Base-by-base conservation (phyloP, 2,797 vertebrate genomes). In the Sebastes hopkinsi region DNA sequence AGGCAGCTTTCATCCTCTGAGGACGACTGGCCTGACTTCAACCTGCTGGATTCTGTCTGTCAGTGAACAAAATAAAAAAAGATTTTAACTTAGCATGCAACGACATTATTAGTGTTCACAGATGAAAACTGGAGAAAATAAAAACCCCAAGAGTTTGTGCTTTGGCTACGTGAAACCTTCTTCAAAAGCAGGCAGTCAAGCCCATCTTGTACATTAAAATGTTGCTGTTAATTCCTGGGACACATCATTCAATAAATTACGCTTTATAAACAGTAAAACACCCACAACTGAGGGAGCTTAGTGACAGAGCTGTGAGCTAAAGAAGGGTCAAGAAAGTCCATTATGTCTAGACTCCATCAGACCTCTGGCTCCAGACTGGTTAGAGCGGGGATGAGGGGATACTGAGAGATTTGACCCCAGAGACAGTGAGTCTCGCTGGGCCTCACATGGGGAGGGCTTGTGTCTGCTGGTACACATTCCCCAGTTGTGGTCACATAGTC, bases 1-100 rank as follows among this genome's bases (percentile, higher is more conserved):
- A 97, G 93, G 79, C 85, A 88, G 60, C 95, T 94, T 83, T 96
- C 96, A 73, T 97, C 97, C 83, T 97, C 97, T 18, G 92, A 82
- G 18, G 90, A 92, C 2, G 90, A 92, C 87, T 89, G 93, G 60
- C 82, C 84, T 14, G 95, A 94, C 90, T 95, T 97, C 84, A 92
- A 85, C 67, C 92, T 92, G 68, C 92, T 93, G 67, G 92, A 87
- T 75, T 94, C 93, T 68, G 92, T 95, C 97, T 98, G 94, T 90
- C 73, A 85, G 66, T 9, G n/a, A 87, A 84, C 7, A 78, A 75
- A 62, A 50, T 50, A 27, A 55, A 70, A 38, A 56, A 54, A 59
- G 6, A 69, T 36, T 54, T 76, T 55, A 80, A 66, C 22, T 67
- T 16, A 50, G 67, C 11, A 29, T 23, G 7, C 4, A 65, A 18